Evolutionary conservation across 2,113 vertebrate genomes (phyloP).

Genomic region (Okapia johnstoni): DNA sequence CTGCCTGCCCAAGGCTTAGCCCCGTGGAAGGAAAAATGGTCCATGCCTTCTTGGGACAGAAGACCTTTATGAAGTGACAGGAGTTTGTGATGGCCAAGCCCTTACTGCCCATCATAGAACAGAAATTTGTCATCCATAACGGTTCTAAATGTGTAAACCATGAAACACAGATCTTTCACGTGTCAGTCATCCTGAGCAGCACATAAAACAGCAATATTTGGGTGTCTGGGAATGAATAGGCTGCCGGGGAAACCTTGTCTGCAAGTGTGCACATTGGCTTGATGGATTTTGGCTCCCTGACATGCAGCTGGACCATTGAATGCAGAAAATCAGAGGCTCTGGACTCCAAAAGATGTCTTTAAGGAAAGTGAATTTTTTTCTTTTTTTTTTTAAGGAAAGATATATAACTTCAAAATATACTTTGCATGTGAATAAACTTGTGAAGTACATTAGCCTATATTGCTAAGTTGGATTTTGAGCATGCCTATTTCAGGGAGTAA

Average conservation of each 20-base stretch:
- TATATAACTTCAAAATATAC: background rate
- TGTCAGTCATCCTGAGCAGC: background rate
- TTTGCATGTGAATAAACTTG: conserved; percentile 49
- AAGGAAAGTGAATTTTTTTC: background rate
- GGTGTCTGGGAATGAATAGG: too few species aligned
- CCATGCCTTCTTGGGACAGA: background rate
- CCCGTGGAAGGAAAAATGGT: background rate
- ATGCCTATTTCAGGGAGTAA: background rate
- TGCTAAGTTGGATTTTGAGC: background rate
- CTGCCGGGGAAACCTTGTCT: fast-evolving
- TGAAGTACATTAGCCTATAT: background rate
- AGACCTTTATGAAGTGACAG: background rate
- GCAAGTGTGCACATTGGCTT: too few species aligned
- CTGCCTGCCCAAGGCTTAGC: background rate
- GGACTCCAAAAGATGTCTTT: background rate
- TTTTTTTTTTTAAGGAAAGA: background rate
- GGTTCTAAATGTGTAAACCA: background rate
- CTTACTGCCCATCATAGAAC: background rate
- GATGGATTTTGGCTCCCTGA: background rate
- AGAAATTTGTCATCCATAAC: background rate
- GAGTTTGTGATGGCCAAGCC: background rate
- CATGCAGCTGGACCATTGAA: background rate
- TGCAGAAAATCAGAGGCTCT: background rate
- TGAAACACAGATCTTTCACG: conserved; percentile 11
- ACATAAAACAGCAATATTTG: background rate